phyloP scores from a whole-genome alignment of 1,140 invertebrate species.

The Parapsyche elsis region DNA sequence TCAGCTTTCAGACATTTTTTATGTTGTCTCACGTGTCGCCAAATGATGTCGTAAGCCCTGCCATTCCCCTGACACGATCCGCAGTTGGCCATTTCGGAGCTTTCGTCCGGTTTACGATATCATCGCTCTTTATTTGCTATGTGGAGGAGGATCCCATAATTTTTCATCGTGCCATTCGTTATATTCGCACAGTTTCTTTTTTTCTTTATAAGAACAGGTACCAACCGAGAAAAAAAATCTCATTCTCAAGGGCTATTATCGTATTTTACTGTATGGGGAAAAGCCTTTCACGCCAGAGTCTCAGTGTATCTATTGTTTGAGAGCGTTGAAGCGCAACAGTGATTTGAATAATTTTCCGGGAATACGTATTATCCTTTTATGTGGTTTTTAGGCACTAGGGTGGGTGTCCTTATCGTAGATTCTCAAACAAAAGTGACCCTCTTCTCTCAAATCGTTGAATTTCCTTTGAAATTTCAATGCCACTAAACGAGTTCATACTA shows the following conservation, averaged over 20 bases:
- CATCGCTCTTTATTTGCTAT: constrained; percentile 20
- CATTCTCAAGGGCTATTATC: background rate
- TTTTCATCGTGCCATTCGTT: constrained; percentile 11
- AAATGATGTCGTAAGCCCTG: constrained; percentile 24
- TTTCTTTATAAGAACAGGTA: background rate
- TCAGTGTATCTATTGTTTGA: background rate
- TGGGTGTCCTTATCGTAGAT: constrained; percentile 18
- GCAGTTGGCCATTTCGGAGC: constrained; percentile 7
- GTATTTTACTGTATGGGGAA: background rate
- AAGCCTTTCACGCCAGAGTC: background rate
- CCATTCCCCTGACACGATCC: background rate
- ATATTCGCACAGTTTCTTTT: background rate
- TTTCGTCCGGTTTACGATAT: background rate
- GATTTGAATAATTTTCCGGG: constrained; percentile 30
- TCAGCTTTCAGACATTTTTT: constrained; percentile 7
- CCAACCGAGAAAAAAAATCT: background rate
- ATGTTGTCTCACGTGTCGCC: background rate
- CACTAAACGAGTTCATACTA: constrained; percentile 14
- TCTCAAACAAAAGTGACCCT: constrained; percentile 28
- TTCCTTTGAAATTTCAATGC: constrained; percentile 28
- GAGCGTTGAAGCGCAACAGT: constrained; percentile 20
- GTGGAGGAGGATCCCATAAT: background rate
- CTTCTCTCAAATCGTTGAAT: constrained; percentile 14
- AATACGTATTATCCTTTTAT: constrained; percentile 32
- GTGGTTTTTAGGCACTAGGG: background rate